These are phyloP conservation scores for Branchinecta lynchi DNA, from an alignment of 1,140 invertebrate genomes.

Conservation along the genomic window DNA sequence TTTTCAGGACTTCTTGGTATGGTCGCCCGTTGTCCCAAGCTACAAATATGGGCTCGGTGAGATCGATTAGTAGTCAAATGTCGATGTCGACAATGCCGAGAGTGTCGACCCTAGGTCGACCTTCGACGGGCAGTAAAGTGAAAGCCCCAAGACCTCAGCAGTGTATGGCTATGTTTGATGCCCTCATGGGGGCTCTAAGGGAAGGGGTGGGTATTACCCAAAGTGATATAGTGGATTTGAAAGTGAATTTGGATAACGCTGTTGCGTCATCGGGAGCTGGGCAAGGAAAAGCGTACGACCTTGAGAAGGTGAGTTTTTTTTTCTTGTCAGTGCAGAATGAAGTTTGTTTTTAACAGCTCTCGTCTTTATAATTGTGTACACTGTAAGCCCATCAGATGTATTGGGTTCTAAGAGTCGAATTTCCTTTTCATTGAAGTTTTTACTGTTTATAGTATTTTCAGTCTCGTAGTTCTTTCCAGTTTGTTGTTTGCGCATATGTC, in stretches of 20 bases:
- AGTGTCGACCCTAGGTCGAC: neutral
- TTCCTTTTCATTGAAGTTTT: no score
- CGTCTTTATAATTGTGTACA: no score
- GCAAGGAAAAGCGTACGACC: conserved; percentile 5
- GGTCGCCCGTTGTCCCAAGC: neutral
- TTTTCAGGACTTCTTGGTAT: neutral
- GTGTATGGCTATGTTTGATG: neutral
- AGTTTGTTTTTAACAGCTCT: no score
- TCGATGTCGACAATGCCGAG: neutral
- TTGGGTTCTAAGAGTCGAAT: no score
- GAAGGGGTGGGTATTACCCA: neutral
- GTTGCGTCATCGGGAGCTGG: neutral
- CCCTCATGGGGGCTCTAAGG: neutral
- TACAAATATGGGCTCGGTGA: neutral
- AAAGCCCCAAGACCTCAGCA: neutral
- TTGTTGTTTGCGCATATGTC: no score
- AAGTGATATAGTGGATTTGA: conserved; percentile 3
- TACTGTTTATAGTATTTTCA: no score
- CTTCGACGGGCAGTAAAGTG: neutral
- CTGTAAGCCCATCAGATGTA: no score
- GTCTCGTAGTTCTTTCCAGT: no score
- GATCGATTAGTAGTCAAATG: neutral
- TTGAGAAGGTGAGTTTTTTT: neutral
- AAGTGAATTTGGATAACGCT: neutral
- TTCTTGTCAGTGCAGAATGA: no score